Base-by-base conservation (phyloP, 2,797 vertebrate genomes). In the Sandelia bainsii region DNA sequence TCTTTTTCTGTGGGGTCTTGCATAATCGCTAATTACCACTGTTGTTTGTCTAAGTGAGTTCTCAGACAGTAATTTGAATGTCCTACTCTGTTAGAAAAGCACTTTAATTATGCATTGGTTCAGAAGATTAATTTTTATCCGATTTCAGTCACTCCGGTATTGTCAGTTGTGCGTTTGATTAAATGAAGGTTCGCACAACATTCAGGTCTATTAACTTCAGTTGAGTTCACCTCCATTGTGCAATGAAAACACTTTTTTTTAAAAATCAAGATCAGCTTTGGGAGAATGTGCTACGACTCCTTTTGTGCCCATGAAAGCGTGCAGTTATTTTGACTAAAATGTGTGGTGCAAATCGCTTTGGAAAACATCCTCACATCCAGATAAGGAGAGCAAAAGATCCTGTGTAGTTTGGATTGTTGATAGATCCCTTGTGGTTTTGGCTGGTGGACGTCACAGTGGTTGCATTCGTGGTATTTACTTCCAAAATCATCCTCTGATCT, bases 391-490 rank as follows among this genome's bases (percentile, higher is more conserved):
- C 5, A 49, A 76, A 66, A 25, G 59, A 69, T 23, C 59, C 39
- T 17, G 52, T 81, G 86, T 46, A 81, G 72, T 64, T 84, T 42
- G 46, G 45, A 0, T 40, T 78, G 77, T 80, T 88, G 82, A 85
- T 53, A n/a, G 76, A 83, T 61, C 44, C 60, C 1, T 34, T 62
- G 78, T 73, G 79, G 81, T 75, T 89, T 86, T 77, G 74, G 61
- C 75, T 71, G 63, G 37, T 80, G 77, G 76, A 23, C 64, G 86
- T 91, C 88, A 90, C 90, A 87, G 87, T 84, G 87, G 73, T 48
- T 90, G 79, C 85, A 71, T 85, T 72, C 77, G 60, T 1, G 79
- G 82, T 88, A 85, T 87, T 88, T 62, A 54, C 80, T 80, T 72
- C 53, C 62, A 67, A 72, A 82, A 86, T 86, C 81, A 72, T 80